Evolutionary conservation across 1,140 invertebrate species (phyloP), one percentile per base, ranked within the genome.

Genomic region (Hyphantria cunea): DNA sequence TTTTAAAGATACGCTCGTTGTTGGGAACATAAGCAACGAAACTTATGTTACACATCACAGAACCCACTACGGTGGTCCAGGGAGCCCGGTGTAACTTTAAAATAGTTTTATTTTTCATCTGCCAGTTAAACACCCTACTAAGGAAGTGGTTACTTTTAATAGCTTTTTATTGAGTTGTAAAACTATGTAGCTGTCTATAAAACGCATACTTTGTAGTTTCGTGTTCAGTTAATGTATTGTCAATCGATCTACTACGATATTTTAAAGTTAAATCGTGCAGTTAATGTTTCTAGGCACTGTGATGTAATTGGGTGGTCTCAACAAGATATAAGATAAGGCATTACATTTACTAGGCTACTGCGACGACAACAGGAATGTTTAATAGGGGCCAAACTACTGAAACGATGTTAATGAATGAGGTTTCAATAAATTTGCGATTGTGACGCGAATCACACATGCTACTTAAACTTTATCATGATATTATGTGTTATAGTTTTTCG

Each of bases 151-250:
- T 47, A 51, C 14, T 39, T 25, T 51, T 25, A 3, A 25, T 25
- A 25, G 1, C 17, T 25, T 25, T 60, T 60, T 60, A 60, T 60
- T 49, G 55, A 32, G 56, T 48, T 32, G 47, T 60, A 39, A 60
- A 60, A 60, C 48, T 60, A 44, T 50, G 34, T 60, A 42, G 34
- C 15, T 44, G 39, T 42, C 56, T 37, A 60, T 60, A 60, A 60
- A 60, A 60, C 0, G 48, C 48, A 15, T 34, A 60, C 56, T 60
- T 60, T 60, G 56, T 60, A 60, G 37, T 60, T 50, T 39, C 42
- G 39, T 42, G 41, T 60, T 51, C 48, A 60, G 17, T 50, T 60
- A 50, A 50, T 33, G 37, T 60, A 58, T 31, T 51, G 48, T 60
- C 37, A 49, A 60, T 60, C 39, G 45, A 51, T 51, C 48, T 17